Evolutionary conservation across 92 coral and sea anemone genomes (phyloP), one percentile per base, ranked within the genome.

Genomic region (Zoanthus solanderi): DNA sequence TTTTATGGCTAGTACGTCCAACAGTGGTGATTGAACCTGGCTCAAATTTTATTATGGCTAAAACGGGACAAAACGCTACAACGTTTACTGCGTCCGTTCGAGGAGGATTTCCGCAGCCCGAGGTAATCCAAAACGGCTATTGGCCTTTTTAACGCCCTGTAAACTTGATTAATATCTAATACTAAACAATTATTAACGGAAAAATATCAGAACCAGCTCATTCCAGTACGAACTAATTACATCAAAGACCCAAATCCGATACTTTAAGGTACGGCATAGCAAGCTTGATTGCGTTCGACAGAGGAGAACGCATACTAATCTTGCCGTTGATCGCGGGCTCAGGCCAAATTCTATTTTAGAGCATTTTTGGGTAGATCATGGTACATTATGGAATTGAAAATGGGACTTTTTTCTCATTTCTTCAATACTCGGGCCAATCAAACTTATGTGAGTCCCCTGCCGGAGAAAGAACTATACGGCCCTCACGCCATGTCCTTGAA

Each of bases 61-160:
- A 75, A 29, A 94, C 84, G 71, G 95, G 95, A 6, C 96, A 91
- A 57, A 83, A 88, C 57, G 88, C 85, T 52, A 88, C 94, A 10
- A 82, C 89, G 12, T 83, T 96, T 56, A 88, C 92, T 73, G 96
- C 93, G 9, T 88, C 93, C 18, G 86, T 96, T 18, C 78, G 74
- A 56, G 98, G 98, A 11, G 98, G 98, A 3, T 50, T 60, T 18
- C 98, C 98, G 7, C 88, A 85, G 50, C 94, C 98, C 72, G 66
- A 81, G 85, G 85, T 81, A 79, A n/a, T 60, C 16, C 60, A 8
- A 37, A 29, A 3, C 4, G 6, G 3, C 48, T 2, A 31, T 15
- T 4, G 6, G 31, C 31, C 7, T 7, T 50, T 50, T 10, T 50
- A 7, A 50, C 9, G 54, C 9, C 5, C 54, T 50, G 54, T 50